Conservation (phyloP, 23 tunicate species). For the Styela clava region DNA sequence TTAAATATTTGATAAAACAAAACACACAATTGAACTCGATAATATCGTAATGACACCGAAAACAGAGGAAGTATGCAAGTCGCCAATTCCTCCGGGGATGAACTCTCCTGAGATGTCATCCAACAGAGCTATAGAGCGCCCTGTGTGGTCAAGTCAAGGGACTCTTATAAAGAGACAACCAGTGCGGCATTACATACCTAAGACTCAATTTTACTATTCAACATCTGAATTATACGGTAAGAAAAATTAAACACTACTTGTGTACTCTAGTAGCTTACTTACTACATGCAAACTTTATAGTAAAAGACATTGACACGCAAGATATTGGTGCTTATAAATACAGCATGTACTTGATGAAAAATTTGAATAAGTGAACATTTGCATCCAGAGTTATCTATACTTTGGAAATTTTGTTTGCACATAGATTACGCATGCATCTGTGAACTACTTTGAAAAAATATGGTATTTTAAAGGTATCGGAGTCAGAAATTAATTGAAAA, state of each 20-base stretch:
- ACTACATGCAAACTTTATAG: background rate
- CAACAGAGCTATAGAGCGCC: conserved; percentile 45
- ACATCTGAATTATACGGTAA: conserved; percentile 59
- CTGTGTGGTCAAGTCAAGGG: conserved; percentile 63
- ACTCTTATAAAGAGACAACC: conserved; percentile 51
- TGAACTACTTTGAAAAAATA: background rate
- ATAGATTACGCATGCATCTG: background rate
- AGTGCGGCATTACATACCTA: conserved; percentile 61
- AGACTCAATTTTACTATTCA: conserved; percentile 65
- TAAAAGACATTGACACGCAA: too few species aligned
- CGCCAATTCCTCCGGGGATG: conserved; percentile 4
- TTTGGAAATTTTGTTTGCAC: too few species aligned
- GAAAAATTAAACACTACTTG: background rate
- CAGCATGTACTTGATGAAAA: too few species aligned
- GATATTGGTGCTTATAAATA: too few species aligned
- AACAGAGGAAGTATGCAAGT: background rate
- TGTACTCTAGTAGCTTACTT: background rate
- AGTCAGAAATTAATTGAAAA: too few species aligned
- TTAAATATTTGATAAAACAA: too few species aligned
- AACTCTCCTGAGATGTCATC: conserved; percentile 16
- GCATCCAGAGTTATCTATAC: too few species aligned
- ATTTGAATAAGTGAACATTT: too few species aligned
- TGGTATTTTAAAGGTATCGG: too few species aligned
- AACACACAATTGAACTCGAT: too few species aligned
- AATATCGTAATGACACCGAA: conserved; percentile 18